Evolutionary conservation across 1,140 invertebrate species (phyloP).

Genomic region (Dendrolimus punctatus): DNA sequence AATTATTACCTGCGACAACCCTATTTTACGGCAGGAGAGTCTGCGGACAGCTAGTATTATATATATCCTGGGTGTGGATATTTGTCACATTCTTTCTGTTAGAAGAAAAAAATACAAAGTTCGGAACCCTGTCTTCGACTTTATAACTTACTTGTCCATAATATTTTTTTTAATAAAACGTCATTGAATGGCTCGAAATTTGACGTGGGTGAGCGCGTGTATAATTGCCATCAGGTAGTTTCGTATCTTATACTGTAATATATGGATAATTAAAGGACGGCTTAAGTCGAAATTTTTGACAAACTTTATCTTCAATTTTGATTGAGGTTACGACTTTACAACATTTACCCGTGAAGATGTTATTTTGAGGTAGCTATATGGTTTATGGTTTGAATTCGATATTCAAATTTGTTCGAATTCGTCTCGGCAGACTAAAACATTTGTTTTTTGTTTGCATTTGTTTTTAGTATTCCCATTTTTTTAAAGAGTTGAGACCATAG

Average conservation of each 20-base stretch:
- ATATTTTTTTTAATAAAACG: conserved; percentile 48
- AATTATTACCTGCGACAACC: too few species aligned
- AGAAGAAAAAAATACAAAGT: too few species aligned
- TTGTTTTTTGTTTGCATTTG: too few species aligned
- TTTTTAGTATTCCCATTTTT: too few species aligned
- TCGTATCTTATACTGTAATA: conserved; percentile 50
- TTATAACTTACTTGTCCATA: conserved; percentile 19
- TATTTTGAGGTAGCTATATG: conserved; percentile 54
- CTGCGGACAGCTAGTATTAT: too few species aligned
- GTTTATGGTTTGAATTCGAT: conserved; percentile 41
- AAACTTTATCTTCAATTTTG: conserved; percentile 63
- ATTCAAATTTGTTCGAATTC: conserved; percentile 2
- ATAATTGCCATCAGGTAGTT: conserved; percentile 67
- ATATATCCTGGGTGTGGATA: too few species aligned
- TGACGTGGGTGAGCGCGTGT: conserved; percentile 66
- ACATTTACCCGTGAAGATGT: conserved; percentile 40
- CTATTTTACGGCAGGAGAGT: too few species aligned
- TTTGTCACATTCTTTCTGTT: too few species aligned
- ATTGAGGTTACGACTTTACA: conserved; percentile 57
- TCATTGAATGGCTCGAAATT: conserved; percentile 41
- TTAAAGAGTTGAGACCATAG: too few species aligned
- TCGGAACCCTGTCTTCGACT: too few species aligned
- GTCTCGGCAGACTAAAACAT: too few species aligned
- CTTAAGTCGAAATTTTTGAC: conserved; percentile 66
- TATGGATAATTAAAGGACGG: conserved; percentile 67